Evolutionary conservation across 2,113 vertebrate species (phyloP), one percentile per base, ranked within the genome.

Genomic region (Centropus unirufus): DNA sequence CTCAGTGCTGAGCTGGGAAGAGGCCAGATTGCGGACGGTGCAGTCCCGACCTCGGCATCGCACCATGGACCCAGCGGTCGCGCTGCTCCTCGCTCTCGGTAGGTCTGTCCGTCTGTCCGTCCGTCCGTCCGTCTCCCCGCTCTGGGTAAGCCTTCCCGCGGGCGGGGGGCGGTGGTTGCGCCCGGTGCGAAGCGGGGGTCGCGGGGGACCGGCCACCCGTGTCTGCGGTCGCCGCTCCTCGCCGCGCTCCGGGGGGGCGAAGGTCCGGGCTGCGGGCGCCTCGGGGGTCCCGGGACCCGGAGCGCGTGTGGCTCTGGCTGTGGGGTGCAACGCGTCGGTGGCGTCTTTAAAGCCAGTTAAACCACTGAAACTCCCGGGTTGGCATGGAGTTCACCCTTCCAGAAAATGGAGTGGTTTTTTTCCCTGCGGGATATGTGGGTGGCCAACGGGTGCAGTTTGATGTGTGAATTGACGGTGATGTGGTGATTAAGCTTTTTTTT

Each of bases 311-410:
- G 42, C 42, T 44, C 42, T 44, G 19, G 49, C 49, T 2, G 54
- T 4, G 59, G 26, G 3, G 46, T 1, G 62, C 12, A 12, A 0
- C 20, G 47, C 19, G 0, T 5, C 16, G 21, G 30, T 10, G 14
- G 51, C 22, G 6, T 27, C 26, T 29, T 42, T 11, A 10, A 46
- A 68, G 40, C 44, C 6, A 46, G 24, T 74, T 58, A 27, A 77
- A 9, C 18, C 9, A 24, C 29, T 6, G 0, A 40, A 40, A 20
- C n/a, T 22, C 20, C 34, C 23, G 40, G 29, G 1, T 1, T 6
- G 29, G 39, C 23, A 0, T 3, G 8, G 29, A 29, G 23, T 24
- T 75, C 12, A 20, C 16, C 11, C 29, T 61, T 3, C 15, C 29
- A 0, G 14, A 7, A 13, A 30, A 39, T 17, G 40, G 18, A 44